phyloP scores from a whole-genome alignment of 1,140 invertebrate genomes.

The Uloborus diversus region DNA sequence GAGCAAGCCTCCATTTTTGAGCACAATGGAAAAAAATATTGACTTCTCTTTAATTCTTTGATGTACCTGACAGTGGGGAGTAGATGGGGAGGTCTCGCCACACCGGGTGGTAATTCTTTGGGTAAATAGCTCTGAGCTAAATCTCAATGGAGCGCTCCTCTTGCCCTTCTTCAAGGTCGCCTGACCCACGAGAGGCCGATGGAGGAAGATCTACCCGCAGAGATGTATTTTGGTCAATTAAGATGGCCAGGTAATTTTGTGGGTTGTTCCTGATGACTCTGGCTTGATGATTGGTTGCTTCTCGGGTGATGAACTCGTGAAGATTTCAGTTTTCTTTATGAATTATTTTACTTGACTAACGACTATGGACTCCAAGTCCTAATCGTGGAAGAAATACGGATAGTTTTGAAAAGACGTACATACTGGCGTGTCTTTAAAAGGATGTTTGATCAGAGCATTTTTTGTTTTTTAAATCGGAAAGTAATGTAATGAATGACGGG shows the following conservation, averaged over 20 bases:
- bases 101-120: constrained; percentile 43
- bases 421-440: constrained; percentile 2
- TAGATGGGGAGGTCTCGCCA: constrained; percentile 1
- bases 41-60: not conserved
- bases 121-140: constrained; percentile 45
- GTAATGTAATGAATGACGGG: constrained; percentile 16
- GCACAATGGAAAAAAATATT: not conserved
- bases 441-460: constrained; percentile 13
- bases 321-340: not conserved
- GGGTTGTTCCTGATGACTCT: constrained; percentile 37
- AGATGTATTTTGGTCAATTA: constrained; percentile 39
- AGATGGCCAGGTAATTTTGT: constrained; percentile 49
- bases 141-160: not conserved
- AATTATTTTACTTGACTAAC: constrained; percentile 11
- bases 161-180: constrained; percentile 31
- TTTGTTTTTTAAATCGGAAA: not conserved
- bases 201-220: not conserved
- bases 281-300: constrained; percentile 28
- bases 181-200: not conserved
- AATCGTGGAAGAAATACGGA: constrained; percentile 28
- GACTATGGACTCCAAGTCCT: constrained; percentile 18
- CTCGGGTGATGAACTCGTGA: constrained; percentile 14
- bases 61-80: constrained; percentile 28
- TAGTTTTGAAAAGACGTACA: not conserved
- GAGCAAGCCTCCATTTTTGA: constrained; percentile 9